Evolutionary conservation across 2,113 vertebrate genomes (phyloP), one percentile per base, ranked within the genome.

Genomic region (Brachypteracias leptosomus): DNA sequence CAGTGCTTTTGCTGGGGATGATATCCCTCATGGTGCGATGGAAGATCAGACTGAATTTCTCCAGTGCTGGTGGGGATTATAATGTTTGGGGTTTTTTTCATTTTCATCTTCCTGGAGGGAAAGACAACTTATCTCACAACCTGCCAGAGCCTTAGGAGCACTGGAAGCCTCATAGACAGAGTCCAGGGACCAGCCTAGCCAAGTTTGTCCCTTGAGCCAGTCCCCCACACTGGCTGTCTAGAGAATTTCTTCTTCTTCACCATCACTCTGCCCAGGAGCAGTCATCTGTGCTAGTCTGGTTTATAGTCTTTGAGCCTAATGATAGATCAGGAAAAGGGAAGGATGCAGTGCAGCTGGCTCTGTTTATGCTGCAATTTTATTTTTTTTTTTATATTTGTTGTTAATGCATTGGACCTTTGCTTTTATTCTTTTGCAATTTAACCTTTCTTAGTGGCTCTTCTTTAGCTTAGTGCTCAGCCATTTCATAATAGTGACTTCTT

Each of bases 321-420:
- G 49, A 75, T 25, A 31, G 16, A 46, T 42, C 72, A 83, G 6
- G 35, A 74, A 73, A 79, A 90, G 25, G 46, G 40, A 86, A 33
- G 28, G 51, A 47, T 73, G 49, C 55, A 80, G 29, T 2, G 9
- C 58, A 95, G 35, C 35, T 3, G 4, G 7, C 42, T 82, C 35
- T 55, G 16, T 76, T 86, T 85, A 31, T 74, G 15, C 17, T 57
- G 21, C 1, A 1, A 31, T 24, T 79, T 80, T 42, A 28, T 31
- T 79, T 90, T 90, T 77, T 90, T 75, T 59, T 9, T 70, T 87
- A 38, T n/a, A 26, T 94, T 93, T 89, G 26, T 89, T 84, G 14
- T 35, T 85, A 54, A 72, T 52, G 3, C 67, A 47, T 61, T 75
- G 49, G 4, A 85, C 59, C n/a, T 89, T 78, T 89, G n/a, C 42